Base-by-base conservation (phyloP, 2,113 vertebrate species). In the Campylorhamphus procurvoides region DNA sequence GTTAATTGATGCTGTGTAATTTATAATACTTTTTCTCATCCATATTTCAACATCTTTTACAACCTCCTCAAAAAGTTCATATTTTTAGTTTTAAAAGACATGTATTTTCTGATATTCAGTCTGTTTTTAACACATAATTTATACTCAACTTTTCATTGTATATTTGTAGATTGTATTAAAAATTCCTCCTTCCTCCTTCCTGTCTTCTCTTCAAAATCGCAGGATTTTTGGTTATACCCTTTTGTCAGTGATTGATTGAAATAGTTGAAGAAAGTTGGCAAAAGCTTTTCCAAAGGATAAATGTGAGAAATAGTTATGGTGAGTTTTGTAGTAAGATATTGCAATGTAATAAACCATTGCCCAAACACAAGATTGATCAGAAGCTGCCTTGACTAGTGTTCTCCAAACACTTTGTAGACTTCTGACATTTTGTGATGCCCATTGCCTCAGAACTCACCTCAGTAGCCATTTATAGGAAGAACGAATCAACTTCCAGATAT, bases 181-280 rank as follows among this genome's bases (percentile, higher is more conserved):
- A 80, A 62, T 87, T 93, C 22, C 33, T 91, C 10, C 87, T 95
- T 87, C 87, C 27, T 91, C 62, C 53, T 68, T 91, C 72, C 62
- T 83, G 52, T 79, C 58, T 90, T 90, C 53, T 85, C 14, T 92
- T 94, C 31, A 89, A 87, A 92, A 73, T 83, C 31, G 76, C 82
- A 37, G 37, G 39, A 47, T n/a, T 83, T 90, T 75, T 88, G 14
- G 39, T 82, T 75, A 25, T 69, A 83, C 7, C 6, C 8, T 25
- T 88, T 55, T 73, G 67, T 60, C 72, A 83, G 58, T 88, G 91
- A 72, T 79, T 89, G 84, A 67, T 37, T 88, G 22, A 83, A 90
- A 71, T 20, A 25, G 1, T n/a, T 89, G 69, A 95, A 87, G 59
- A 87, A 81, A 71, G n/a, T n/a, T 92, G 42, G 31, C 52, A 85